A percentile compares a stretch with the other conserved stretches of the same genome.
These are phyloP conservation scores for Sialis fuliginosa DNA, from an alignment of 2,888 invertebrate species.

Conservation along the genomic window DNA sequence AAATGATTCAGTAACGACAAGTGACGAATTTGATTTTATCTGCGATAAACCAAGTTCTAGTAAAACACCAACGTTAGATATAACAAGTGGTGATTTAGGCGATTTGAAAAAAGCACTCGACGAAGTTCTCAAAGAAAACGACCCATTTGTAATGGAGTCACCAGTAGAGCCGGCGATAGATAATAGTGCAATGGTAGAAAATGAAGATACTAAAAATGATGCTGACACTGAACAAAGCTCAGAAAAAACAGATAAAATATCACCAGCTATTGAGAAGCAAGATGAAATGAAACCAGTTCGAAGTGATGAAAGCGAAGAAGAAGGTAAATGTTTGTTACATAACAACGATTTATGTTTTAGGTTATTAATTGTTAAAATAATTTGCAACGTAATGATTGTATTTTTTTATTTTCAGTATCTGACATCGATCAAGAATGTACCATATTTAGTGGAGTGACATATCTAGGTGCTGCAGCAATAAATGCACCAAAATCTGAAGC, in stretches of 20 bases:
- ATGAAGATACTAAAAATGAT: conserved; percentile 19
- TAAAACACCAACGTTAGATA: conserved; percentile 36
- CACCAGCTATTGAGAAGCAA: conserved; percentile 43
- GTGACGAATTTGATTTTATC: conserved; percentile 54
- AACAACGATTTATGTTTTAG: too few relatives aligned
- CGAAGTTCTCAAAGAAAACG: conserved; percentile 30
- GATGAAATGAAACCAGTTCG: conserved; percentile 59
- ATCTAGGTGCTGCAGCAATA: conserved; percentile 81
- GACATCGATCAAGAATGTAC: conserved; percentile 80
- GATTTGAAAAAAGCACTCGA: conserved; percentile 40
- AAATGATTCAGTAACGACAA: conserved; percentile 48
- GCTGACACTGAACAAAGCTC: conserved; percentile 20
- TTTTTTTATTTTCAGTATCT: conserved; percentile 34
- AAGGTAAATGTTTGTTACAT: conserved; percentile 29
- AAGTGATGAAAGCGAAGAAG: conserved; percentile 47
- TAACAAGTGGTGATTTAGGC: conserved; percentile 39
- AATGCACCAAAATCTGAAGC: conserved; percentile 82
- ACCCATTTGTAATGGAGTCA: not conserved
- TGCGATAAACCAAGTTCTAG: conserved; percentile 30
- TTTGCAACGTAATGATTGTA: too few relatives aligned
- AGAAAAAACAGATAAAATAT: conserved; percentile 17
- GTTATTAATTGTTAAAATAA: too few relatives aligned
- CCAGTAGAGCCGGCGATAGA: not conserved
- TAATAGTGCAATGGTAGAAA: conserved; percentile 12
- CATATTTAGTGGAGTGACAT: conserved; percentile 82